Percentiles rank a stretch among this genome's conserved stretches.
Evolutionary conservation across 1,140 invertebrate species (phyloP).

Genomic region (Papilio helenus): DNA sequence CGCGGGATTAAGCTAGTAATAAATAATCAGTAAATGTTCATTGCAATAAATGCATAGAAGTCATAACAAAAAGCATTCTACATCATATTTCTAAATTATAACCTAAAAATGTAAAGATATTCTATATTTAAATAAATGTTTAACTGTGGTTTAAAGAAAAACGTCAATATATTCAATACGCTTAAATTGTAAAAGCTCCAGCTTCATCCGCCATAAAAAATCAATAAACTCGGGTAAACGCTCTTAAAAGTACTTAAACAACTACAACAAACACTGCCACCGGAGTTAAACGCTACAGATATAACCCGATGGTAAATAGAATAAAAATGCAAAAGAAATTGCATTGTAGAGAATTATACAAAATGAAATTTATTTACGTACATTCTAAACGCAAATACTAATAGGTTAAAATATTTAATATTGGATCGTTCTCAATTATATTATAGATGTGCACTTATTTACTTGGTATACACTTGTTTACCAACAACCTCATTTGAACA

Average conservation of each 20-base stretch:
- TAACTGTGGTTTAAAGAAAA: neutral
- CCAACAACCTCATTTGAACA: neutral
- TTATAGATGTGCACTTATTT: too few relatives aligned
- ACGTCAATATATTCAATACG: neutral
- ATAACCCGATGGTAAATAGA: neutral
- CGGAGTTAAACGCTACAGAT: neutral
- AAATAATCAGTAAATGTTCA: too few relatives aligned
- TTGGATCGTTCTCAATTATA: too few relatives aligned
- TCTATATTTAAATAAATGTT: neutral
- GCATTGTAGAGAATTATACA: neutral
- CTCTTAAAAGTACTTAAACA: neutral
- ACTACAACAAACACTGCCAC: neutral
- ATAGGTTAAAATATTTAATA: too few relatives aligned
- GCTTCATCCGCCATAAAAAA: neutral
- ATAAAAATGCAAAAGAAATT: neutral
- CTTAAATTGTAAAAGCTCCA: neutral
- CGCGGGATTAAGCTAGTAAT: too few relatives aligned
- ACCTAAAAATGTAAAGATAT: neutral
- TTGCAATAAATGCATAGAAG: too few relatives aligned
- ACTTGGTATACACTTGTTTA: too few relatives aligned
- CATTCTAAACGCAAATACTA: too few relatives aligned
- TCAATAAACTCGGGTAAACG: neutral
- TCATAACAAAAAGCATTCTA: neutral
- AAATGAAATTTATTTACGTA: too few relatives aligned
- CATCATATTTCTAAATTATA: neutral